Evolutionary conservation across 2,888 invertebrate genomes (phyloP).

Genomic region (Cosmia trapezina): DNA sequence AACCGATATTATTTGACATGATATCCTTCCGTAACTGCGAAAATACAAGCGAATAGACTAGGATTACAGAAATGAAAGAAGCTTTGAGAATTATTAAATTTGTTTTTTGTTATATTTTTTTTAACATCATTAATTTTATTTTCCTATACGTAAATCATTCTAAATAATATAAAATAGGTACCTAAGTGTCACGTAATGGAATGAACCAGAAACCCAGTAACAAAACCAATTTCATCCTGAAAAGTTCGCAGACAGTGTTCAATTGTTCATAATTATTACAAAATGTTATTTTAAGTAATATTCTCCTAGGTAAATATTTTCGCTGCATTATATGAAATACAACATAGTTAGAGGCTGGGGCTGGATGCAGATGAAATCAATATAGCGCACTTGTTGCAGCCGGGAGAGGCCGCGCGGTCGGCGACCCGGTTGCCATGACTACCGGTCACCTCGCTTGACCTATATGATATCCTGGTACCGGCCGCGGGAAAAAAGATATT

Average conservation of each 20-base stretch:
- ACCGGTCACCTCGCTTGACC: constrained; percentile 62
- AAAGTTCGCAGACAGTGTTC: neutral
- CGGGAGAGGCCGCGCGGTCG: constrained; percentile 53
- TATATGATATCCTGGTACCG: constrained; percentile 56
- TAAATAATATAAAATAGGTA: neutral
- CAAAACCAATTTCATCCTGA: neutral
- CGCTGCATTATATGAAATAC: constrained; percentile 38
- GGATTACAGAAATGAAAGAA: constrained; percentile 5
- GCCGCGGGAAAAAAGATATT: constrained; percentile 29
- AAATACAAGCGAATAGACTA: constrained; percentile 3
- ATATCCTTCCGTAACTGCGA: neutral
- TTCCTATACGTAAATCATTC: neutral
- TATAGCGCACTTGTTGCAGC: constrained; percentile 74
- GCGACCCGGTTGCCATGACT: constrained; percentile 70
- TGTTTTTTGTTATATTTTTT: neutral
- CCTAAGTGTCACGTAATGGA: neutral
- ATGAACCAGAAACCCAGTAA: neutral
- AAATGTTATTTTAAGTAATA: constrained; percentile 33
- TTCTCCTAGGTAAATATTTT: constrained; percentile 28
- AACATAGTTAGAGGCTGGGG: constrained; percentile 37
- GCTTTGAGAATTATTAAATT: neutral
- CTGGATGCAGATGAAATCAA: constrained; percentile 72
- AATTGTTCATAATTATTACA: neutral
- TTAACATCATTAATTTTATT: fast-evolving
- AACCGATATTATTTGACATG: neutral